These are phyloP conservation scores for Maniola hyperantus DNA, from an alignment of 2,888 invertebrate species.

Conservation along the genomic window DNA sequence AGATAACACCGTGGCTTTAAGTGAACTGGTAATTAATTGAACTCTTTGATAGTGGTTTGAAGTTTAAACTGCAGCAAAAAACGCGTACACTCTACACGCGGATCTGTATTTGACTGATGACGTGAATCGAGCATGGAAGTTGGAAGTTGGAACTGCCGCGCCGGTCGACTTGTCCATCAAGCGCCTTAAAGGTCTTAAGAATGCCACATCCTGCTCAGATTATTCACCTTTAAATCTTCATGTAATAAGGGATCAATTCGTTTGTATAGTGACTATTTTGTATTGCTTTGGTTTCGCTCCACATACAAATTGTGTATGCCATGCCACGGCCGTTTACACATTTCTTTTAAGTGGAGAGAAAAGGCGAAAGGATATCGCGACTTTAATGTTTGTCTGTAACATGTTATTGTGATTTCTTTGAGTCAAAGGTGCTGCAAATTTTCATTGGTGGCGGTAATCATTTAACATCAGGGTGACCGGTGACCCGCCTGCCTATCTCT, in stretches of 20 bases:
- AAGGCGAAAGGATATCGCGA: conserved; percentile 73
- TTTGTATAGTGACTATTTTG: conserved; percentile 30
- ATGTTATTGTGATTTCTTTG: conserved; percentile 37
- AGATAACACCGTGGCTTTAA: conserved; percentile 32
- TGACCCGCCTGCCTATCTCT: too few species aligned
- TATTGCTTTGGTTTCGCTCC: conserved; percentile 50
- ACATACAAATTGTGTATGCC: conserved; percentile 69
- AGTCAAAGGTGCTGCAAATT: too few species aligned
- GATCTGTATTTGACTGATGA: conserved; percentile 60
- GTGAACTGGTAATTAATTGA: conserved; percentile 35
- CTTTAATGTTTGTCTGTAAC: conserved; percentile 47
- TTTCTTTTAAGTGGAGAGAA: conserved; percentile 73
- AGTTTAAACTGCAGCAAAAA: neutral
- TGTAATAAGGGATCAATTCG: conserved; percentile 37
- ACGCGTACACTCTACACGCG: conserved; percentile 48
- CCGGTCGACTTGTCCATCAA: conserved; percentile 47
- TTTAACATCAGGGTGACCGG: too few species aligned
- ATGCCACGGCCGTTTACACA: conserved; percentile 71
- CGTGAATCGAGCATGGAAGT: conserved; percentile 50
- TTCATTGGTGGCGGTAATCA: too few species aligned
- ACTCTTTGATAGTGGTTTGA: conserved; percentile 24
- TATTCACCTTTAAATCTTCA: neutral
- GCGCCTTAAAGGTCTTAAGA: conserved; percentile 47
- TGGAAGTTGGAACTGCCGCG: conserved; percentile 45
- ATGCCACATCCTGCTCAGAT: conserved; percentile 34